phyloP scores from a whole-genome alignment of 2,113 vertebrate species.

The Psophia crepitans region DNA sequence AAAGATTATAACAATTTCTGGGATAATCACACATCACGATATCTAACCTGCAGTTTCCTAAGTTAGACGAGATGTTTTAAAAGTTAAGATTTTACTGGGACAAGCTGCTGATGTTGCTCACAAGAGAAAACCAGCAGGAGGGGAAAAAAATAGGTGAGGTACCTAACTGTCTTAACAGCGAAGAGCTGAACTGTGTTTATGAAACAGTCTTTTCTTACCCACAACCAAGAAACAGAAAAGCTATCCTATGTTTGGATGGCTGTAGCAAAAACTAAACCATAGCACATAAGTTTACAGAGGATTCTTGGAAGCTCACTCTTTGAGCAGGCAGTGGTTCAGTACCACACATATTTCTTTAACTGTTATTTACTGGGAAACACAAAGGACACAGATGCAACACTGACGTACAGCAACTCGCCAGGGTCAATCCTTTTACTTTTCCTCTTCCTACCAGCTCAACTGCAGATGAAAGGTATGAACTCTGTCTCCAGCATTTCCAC shows the following conservation, averaged over 20 bases:
- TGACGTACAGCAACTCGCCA: neutral
- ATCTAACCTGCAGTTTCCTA: neutral
- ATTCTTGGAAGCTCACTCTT: neutral
- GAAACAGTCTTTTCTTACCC: neutral
- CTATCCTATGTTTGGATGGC: neutral
- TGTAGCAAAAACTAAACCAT: neutral
- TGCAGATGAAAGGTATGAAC: neutral
- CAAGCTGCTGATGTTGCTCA: neutral
- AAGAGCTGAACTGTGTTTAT: neutral
- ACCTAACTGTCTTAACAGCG: neutral
- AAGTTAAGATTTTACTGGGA: neutral
- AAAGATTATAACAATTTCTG: neutral
- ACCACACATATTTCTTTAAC: neutral
- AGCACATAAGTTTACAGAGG: neutral
- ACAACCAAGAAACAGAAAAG: neutral
- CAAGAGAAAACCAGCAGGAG: neutral
- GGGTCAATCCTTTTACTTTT: neutral
- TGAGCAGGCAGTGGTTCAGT: neutral
- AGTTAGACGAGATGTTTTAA: neutral
- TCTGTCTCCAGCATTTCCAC: neutral
- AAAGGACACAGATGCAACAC: rapidly evolving
- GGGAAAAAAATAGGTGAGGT: neutral
- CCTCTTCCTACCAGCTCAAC: neutral
- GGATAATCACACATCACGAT: neutral
- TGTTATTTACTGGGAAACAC: neutral